A percentile compares a stretch with the other conserved stretches of the same genome.
These are phyloP conservation scores for Drosophila kanekoi DNA, from an alignment of 2,888 invertebrate genomes.

Conservation along the genomic window DNA sequence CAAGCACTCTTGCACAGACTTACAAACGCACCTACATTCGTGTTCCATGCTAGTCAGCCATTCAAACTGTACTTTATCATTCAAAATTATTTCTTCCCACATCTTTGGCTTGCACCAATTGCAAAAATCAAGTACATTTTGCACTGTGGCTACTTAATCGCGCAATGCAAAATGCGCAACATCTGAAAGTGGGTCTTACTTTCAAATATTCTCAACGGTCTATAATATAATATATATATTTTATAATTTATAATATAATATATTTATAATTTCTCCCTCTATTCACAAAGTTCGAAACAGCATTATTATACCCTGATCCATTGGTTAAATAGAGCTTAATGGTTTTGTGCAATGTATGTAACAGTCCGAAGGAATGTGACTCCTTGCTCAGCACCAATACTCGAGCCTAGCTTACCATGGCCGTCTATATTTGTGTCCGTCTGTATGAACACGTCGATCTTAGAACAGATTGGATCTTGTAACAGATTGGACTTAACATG, in stretches of 20 bases:
- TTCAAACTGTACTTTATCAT: slow-evolving; percentile 34
- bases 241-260: too few relatives aligned
- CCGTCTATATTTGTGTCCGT: too few relatives aligned
- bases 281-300: too few relatives aligned
- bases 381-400: too few relatives aligned
- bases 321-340: neutral
- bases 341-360: neutral
- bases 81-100: slow-evolving; percentile 28
- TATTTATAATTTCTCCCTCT: too few relatives aligned
- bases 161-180: slow-evolving; percentile 16
- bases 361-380: neutral
- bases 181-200: too few relatives aligned
- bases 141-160: slow-evolving; percentile 68
- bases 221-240: too few relatives aligned
- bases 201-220: slow-evolving; percentile 1
- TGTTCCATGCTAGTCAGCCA: slow-evolving; percentile 25
- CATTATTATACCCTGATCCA: too few relatives aligned
- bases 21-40: neutral
- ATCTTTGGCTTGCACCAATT: slow-evolving; percentile 17
- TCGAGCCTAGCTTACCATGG: too few relatives aligned
- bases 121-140: slow-evolving; percentile 74
- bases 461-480: too few relatives aligned
- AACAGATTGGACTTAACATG: too few relatives aligned
- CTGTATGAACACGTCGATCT: too few relatives aligned
- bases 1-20: slow-evolving; percentile 12